These are phyloP conservation scores for Macrotis lagotis DNA, from an alignment of 2,113 vertebrate genomes.

Conservation along the genomic window DNA sequence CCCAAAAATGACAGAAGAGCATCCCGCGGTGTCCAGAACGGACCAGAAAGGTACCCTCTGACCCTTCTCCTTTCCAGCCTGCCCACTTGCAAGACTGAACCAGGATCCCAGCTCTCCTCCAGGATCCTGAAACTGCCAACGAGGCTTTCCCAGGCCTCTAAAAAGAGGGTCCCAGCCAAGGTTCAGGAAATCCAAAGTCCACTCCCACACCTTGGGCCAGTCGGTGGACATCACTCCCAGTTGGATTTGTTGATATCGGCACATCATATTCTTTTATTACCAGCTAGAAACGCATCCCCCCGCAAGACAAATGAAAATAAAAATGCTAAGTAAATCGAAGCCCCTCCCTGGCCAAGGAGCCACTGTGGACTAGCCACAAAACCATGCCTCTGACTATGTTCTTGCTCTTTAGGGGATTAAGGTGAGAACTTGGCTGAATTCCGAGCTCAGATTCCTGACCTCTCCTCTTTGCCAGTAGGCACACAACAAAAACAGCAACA, in stretches of 20 bases:
- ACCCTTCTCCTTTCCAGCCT: no score
- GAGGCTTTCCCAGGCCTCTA: conserved; percentile 36
- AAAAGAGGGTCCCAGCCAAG: conserved; percentile 21
- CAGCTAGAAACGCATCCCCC: conserved; percentile 9
- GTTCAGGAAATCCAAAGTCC: conserved; percentile 49
- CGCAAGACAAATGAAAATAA: neutral
- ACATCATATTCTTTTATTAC: conserved; percentile 7
- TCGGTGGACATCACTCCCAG: conserved; percentile 38
- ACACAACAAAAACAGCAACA: conserved; percentile 34
- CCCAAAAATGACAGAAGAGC: neutral
- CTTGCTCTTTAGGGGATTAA: conserved; percentile 30
- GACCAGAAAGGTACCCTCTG: neutral
- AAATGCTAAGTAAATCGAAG: neutral
- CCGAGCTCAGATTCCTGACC: conserved; percentile 46
- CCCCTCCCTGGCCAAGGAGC: neutral
- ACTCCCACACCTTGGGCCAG: conserved; percentile 14
- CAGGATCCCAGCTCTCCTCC: neutral
- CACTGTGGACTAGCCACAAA: neutral
- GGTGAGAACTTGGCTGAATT: neutral
- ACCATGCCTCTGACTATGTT: neutral
- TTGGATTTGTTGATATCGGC: conserved; percentile 29
- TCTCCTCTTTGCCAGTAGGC: conserved; percentile 35
- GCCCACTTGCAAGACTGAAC: neutral
- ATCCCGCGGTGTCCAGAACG: no score
- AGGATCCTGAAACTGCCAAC: neutral